Conservation (phyloP, 2,888 invertebrate species). For the Sepiola atlantica region DNA sequence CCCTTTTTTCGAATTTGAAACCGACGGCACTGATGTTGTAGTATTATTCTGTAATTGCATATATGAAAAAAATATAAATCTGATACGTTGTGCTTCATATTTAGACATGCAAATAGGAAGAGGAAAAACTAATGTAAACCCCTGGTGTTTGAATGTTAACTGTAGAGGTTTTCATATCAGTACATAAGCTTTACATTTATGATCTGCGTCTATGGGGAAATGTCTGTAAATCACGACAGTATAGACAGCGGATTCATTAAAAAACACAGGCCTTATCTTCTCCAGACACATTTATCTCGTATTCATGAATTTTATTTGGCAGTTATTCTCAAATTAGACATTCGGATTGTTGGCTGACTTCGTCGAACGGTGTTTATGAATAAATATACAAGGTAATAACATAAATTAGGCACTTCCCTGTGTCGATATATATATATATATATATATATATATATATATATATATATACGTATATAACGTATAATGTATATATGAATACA, state of each 20-base stretch:
- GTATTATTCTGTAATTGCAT: no score
- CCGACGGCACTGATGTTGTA: no score
- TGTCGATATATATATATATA: neutral
- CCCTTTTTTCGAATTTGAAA: no score
- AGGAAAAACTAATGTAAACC: no score
- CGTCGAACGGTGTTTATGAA: neutral
- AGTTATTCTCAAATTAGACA: neutral
- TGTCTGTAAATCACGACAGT: neutral
- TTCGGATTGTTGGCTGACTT: neutral
- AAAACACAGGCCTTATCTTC: neutral
- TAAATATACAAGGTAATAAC: neutral
- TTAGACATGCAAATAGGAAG: no score
- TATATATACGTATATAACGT: neutral
- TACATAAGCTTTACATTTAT: neutral
- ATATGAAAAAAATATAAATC: neutral
- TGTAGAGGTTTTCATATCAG: neutral
- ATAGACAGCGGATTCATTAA: neutral
- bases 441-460: neutral
- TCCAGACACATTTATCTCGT: neutral
- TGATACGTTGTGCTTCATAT: neutral
- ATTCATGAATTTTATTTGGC: conserved; percentile 6
- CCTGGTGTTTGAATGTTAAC: neutral
- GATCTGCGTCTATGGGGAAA: neutral
- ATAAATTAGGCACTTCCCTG: neutral
- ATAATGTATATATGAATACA: no score